A percentile compares a stretch with the other conserved stretches of the same genome.
phyloP scores from a whole-genome alignment of 2,113 vertebrate genomes.

The Plotosus lineatus region DNA sequence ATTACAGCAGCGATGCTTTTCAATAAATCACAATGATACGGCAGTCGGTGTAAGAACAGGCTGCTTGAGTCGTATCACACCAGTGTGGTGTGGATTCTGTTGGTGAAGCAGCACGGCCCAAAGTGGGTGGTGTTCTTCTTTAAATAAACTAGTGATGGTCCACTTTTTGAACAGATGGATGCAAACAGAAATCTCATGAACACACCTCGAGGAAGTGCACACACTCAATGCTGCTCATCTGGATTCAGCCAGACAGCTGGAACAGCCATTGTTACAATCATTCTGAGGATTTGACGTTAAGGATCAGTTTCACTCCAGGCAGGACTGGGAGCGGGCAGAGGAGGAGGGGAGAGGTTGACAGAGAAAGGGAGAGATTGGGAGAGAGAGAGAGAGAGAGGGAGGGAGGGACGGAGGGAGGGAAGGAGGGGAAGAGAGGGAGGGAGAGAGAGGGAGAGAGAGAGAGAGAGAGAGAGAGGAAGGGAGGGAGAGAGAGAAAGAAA shows the following conservation, averaged over 20 bases:
- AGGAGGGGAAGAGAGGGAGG: no score
- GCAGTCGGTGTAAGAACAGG: no score
- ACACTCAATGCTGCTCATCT: neutral
- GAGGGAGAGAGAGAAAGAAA: no score
- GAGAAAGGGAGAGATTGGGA: no score
- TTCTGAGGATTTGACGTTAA: conserved; percentile 1
- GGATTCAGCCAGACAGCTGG: neutral
- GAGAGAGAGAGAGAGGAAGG: no score
- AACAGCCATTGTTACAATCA: neutral
- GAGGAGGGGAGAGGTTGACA: neutral
- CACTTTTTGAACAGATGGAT: neutral
- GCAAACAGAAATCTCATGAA: neutral
- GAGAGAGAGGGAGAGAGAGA: no score
- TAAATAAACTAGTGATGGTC: neutral
- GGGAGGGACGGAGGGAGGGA: no score
- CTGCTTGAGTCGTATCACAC: neutral
- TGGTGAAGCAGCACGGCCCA: neutral
- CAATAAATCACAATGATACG: neutral
- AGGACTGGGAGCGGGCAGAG: neutral
- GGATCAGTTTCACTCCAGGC: conserved; percentile 1
- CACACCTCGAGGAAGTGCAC: neutral
- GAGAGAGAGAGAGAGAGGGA: no score
- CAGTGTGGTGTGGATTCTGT: neutral
- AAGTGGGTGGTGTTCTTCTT: neutral
- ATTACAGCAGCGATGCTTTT: neutral